These are phyloP conservation scores for Okapia johnstoni DNA, from an alignment of 2,113 vertebrate genomes.

Conservation along the genomic window DNA sequence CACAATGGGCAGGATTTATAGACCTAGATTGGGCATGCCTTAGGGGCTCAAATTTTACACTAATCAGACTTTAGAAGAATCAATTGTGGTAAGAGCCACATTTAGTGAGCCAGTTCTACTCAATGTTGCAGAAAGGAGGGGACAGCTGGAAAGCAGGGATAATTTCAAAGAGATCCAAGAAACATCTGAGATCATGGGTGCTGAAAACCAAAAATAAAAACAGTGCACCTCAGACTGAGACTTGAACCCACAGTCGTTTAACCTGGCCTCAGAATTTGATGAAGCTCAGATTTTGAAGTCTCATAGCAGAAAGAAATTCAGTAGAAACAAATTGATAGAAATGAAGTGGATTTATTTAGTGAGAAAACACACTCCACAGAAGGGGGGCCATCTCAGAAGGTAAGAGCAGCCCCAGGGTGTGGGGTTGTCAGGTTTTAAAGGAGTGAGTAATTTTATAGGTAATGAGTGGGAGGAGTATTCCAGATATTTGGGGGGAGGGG, in stretches of 20 bases:
- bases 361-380: not conserved
- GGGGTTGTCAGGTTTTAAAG: not conserved
- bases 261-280: not conserved
- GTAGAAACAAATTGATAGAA: not conserved
- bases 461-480: not conserved
- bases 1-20: not conserved
- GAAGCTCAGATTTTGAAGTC: not conserved
- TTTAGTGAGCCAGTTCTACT: not conserved
- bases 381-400: not conserved
- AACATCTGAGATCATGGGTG: not conserved
- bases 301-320: not conserved
- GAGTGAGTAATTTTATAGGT: not conserved
- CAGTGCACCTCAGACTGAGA: not conserved
- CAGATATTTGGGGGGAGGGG: not conserved
- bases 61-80: not conserved
- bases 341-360: not conserved
- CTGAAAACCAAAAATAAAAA: not conserved
- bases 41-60: not conserved
- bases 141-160: not conserved
- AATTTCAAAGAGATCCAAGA: not conserved
- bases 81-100: not conserved
- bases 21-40: not conserved
- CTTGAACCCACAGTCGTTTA: not conserved
- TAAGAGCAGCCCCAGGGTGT: not conserved
- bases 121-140: not conserved